These are phyloP conservation scores for Stramonita haemastoma DNA, from an alignment of 2,888 invertebrate species.

Conservation along the genomic window DNA sequence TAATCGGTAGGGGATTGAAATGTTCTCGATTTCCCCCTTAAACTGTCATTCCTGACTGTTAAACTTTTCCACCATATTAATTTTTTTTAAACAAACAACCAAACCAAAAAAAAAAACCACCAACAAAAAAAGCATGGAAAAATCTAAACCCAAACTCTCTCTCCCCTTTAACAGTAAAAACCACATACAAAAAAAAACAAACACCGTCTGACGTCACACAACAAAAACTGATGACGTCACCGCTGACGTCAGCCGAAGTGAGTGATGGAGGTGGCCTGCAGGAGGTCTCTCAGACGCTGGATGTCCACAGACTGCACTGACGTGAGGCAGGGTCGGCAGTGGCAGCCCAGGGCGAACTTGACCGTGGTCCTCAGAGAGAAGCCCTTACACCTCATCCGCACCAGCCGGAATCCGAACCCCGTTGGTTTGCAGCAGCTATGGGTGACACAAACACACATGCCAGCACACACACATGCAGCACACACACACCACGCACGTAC, in stretches of 20 bases:
- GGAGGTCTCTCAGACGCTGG: constrained; percentile 44
- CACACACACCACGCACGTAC: not conserved
- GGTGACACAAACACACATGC: not conserved
- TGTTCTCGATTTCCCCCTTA: no score
- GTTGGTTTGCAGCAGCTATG: constrained; percentile 46
- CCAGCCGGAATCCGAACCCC: constrained; percentile 37
- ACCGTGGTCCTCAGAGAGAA: constrained; percentile 39
- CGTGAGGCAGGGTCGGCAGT: constrained; percentile 47
- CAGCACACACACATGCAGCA: not conserved
- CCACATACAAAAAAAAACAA: not conserved
- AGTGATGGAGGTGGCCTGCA: constrained; percentile 41
- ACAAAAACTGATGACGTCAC: not conserved
- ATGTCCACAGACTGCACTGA: constrained; percentile 38
- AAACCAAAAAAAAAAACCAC: no score
- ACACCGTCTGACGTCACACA: not conserved
- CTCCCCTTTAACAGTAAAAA: no score
- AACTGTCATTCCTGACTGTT: no score
- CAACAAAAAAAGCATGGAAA: no score
- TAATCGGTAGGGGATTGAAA: no score
- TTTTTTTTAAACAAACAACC: no score
- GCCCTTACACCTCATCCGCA: constrained; percentile 37
- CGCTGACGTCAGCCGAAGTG: constrained; percentile 29
- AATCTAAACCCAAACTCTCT: not conserved
- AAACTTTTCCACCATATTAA: no score
- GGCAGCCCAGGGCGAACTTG: constrained; percentile 44